These are phyloP conservation scores for Micrasema longulum DNA, from an alignment of 1,140 invertebrate species.

Conservation along the genomic window DNA sequence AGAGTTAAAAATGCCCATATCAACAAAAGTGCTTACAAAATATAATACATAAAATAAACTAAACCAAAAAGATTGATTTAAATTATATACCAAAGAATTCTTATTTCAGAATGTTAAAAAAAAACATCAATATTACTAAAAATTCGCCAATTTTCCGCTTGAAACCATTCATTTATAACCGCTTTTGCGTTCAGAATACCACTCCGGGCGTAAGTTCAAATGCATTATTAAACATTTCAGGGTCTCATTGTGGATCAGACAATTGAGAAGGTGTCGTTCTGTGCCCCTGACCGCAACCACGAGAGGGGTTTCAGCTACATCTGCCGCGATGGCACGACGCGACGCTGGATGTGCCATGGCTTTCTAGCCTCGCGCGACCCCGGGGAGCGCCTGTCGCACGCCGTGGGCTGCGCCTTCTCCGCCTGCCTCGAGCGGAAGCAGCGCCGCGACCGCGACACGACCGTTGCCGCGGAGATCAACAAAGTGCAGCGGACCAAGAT, in stretches of 20 bases:
- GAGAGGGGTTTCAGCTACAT: slow-evolving; percentile 92
- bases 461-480: slow-evolving; percentile 47
- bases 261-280: slow-evolving; percentile 99
- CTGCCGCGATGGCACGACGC: slow-evolving; percentile 72
- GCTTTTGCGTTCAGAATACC: too few relatives aligned
- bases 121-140: too few relatives aligned
- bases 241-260: slow-evolving; percentile 99
- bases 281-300: slow-evolving; percentile 98
- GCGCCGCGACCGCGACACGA: slow-evolving; percentile 91
- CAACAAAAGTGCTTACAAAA: too few relatives aligned
- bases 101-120: too few relatives aligned
- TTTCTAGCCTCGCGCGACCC: slow-evolving; percentile 97
- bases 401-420: slow-evolving; percentile 99
- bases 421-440: slow-evolving; percentile 98
- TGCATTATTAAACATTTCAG: too few relatives aligned
- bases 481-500: slow-evolving; percentile 46
- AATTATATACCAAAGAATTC: too few relatives aligned
- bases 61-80: too few relatives aligned
- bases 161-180: too few relatives aligned
- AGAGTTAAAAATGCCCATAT: too few relatives aligned
- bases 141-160: too few relatives aligned
- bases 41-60: too few relatives aligned
- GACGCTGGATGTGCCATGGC: slow-evolving; percentile 99
- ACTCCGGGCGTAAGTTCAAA: too few relatives aligned
- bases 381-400: slow-evolving; percentile 97